These are phyloP conservation scores for Malachius bipustulatus DNA, from an alignment of 2,888 invertebrate genomes.

Conservation along the genomic window DNA sequence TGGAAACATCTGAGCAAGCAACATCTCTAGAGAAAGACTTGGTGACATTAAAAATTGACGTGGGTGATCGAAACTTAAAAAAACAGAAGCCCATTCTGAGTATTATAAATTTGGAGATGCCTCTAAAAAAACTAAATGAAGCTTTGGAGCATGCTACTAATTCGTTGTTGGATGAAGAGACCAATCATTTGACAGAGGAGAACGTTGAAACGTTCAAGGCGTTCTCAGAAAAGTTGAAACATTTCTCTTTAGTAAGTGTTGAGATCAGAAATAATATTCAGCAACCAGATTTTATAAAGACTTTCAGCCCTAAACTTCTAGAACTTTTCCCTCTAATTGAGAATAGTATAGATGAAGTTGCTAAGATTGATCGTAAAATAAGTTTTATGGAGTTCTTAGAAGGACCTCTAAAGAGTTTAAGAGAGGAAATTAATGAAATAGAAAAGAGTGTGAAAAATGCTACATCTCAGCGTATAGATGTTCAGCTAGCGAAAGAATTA, in stretches of 20 bases:
- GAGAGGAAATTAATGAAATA: background rate
- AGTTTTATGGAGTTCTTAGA: background rate
- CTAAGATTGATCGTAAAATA: background rate
- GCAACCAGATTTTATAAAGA: too few relatives aligned
- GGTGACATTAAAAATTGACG: background rate
- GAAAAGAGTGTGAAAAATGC: background rate
- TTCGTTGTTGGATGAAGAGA: background rate
- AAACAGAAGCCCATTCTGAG: background rate
- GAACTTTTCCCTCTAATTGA: too few relatives aligned
- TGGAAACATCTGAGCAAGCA: slow-evolving; percentile 1
- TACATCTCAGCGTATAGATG: background rate
- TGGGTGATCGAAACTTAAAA: background rate
- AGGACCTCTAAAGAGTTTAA: background rate
- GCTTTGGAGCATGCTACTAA: background rate
- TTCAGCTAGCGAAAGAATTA: background rate
- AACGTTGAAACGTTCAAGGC: background rate
- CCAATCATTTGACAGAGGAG: background rate
- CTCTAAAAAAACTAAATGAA: background rate
- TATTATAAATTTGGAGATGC: background rate
- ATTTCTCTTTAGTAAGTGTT: slow-evolving; percentile 6
- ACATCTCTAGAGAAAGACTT: background rate
- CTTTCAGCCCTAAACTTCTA: background rate
- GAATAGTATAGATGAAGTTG: background rate
- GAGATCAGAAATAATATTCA: slow-evolving; percentile 6
- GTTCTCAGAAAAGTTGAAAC: background rate